Evolutionary conservation across 2,113 vertebrate species (phyloP).

Genomic region (Bufo bufo): DNA sequence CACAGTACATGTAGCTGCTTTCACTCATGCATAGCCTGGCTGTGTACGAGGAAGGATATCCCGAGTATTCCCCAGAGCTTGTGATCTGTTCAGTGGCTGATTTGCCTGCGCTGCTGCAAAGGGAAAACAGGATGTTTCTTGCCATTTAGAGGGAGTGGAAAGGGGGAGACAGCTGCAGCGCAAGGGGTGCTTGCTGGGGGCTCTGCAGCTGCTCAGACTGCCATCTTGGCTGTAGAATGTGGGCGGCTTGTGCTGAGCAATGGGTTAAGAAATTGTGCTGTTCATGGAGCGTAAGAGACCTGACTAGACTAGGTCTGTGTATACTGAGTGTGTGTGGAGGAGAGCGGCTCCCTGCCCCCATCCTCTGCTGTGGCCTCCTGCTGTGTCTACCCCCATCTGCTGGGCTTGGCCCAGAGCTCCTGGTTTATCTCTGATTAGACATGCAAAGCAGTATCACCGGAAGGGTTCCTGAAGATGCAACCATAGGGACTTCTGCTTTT

Average conservation of each 20-base stretch:
- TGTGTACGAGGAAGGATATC: slow-evolving; percentile 28
- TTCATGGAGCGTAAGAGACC: neutral
- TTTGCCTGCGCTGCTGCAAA: slow-evolving; percentile 5
- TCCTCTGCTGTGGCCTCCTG: neutral
- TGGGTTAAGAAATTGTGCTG: slow-evolving; percentile 7
- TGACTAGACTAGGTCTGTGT: slow-evolving; percentile 1
- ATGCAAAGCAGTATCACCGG: slow-evolving; percentile 29
- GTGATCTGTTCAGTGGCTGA: neutral
- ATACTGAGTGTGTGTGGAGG: neutral
- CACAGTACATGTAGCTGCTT: neutral
- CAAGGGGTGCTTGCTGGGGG: slow-evolving; percentile 41
- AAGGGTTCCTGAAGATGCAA: no score
- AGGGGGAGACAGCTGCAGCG: slow-evolving; percentile 34
- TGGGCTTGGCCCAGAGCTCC: neutral
- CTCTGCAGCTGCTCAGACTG: slow-evolving; percentile 35
- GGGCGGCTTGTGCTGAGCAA: neutral
- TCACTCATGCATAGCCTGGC: neutral
- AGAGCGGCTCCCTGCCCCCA: neutral
- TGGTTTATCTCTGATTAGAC: slow-evolving; percentile 22
- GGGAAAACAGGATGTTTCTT: slow-evolving; percentile 45
- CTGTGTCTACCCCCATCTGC: slow-evolving; percentile 34
- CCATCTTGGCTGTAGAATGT: neutral
- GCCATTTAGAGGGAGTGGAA: neutral
- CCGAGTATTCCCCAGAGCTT: slow-evolving; percentile 32
- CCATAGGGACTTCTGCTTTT: neutral